Evolutionary conservation across 2,888 invertebrate species (phyloP), one percentile per base, ranked within the genome.

Genomic region (Amaurobius ferox): DNA sequence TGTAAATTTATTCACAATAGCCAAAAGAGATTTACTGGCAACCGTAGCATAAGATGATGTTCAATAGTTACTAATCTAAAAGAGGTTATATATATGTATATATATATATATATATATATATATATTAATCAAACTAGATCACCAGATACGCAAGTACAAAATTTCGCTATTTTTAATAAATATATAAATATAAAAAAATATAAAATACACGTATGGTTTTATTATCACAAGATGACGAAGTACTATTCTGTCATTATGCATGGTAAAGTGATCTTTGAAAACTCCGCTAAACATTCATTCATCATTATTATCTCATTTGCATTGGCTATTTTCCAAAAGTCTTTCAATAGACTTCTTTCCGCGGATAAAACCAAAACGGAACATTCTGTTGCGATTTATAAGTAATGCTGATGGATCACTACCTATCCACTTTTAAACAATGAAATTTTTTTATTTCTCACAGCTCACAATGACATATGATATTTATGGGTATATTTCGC

Each of bases 371-470:
- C 44, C 44, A 44, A 44, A 44, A 44, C 28, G 16, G 30, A 30
- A 64, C 29, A 30, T 29, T 29, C 29, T 64, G 64, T 64, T 16
- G 30, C 30, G 29, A 29, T 64, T 29, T 30, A 64, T 28, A 13
- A 16, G 30, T 64, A 30, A 64, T 64, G 16, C 64, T 64, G 64
- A 64, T 64, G 64, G 64, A 64, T 64, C n/a, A 64, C 64, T 64
- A 29, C 29, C 64, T 64, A 29, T 61, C 30, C 29, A 64, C 13
- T 64, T n/a, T 29, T 64, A 64, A 28, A 64, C 29, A 64, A 64
- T 64, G 64, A 64, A 16, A 30, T 64, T 64, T 29, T 64, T 64
- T 30, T 30, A n/a, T 44, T 44, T 44, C 44, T 13, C 16, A 44
- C 16, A 16, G 44, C 16, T n/a, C n/a, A 16, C 16, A 7, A 16